phyloP scores from a whole-genome alignment of 23 tunicate genomes.

The Trididemnum nubilum region DNA sequence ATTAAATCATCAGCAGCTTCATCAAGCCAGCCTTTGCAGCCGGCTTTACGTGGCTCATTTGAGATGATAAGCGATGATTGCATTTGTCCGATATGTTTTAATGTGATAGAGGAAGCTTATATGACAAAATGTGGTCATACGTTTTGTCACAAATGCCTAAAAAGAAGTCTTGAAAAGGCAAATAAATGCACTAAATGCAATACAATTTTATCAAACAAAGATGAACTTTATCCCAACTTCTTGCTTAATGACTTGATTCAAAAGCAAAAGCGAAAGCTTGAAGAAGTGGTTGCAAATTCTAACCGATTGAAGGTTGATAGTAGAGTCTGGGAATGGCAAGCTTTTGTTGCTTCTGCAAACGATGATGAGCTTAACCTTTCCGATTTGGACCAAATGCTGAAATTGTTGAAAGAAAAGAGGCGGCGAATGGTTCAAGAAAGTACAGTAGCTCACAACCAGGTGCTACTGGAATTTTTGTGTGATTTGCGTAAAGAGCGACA shows the following conservation, averaged over 20 bases:
- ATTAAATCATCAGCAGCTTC: not conserved
- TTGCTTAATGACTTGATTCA: constrained; percentile 65
- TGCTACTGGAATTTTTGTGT: constrained; percentile 70
- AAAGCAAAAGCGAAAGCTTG: constrained; percentile 68
- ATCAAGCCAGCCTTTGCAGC: constrained; percentile 27
- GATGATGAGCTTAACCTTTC: constrained; percentile 57
- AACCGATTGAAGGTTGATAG: constrained; percentile 73
- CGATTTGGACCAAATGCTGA: constrained; percentile 82
- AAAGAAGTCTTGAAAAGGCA: constrained; percentile 51
- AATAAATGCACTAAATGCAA: constrained; percentile 87
- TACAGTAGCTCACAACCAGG: constrained; percentile 69
- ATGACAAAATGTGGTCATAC: constrained; percentile 99
- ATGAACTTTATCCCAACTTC: constrained; percentile 90
- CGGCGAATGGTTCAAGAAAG: constrained; percentile 66
- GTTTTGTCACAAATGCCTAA: constrained; percentile 74
- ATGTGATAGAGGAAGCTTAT: constrained; percentile 89
- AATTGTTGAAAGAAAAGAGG: constrained; percentile 68
- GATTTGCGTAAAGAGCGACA: constrained; percentile 68
- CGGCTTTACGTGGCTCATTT: constrained; percentile 63
- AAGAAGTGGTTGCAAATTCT: constrained; percentile 46
- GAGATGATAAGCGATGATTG: constrained; percentile 58
- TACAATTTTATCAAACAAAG: constrained; percentile 44
- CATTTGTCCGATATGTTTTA: constrained; percentile 88
- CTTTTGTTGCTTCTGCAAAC: constrained; percentile 62
- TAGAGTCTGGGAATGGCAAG: constrained; percentile 77